phyloP scores from a whole-genome alignment of 2,888 invertebrate species.

The Rotaria magnacalcarata region DNA sequence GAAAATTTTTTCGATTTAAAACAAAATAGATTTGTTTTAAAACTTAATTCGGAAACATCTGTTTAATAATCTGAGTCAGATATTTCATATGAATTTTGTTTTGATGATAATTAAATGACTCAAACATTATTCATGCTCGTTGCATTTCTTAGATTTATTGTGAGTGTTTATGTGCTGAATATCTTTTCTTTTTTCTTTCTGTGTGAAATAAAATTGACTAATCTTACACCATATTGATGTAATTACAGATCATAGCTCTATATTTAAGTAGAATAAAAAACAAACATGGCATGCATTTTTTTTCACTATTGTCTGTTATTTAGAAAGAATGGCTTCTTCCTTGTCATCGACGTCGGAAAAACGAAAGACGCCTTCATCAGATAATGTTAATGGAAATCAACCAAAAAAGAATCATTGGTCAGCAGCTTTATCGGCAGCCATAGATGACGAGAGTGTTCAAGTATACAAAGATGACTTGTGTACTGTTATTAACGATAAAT shows the following conservation, averaged over 20 bases:
- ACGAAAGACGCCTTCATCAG: background rate
- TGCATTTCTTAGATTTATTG: background rate
- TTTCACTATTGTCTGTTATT: background rate
- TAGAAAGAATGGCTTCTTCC: background rate
- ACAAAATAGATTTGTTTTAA: constrained; percentile 85
- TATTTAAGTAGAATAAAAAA: background rate
- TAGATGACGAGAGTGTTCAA: background rate
- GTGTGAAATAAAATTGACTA: background rate
- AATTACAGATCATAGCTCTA: background rate
- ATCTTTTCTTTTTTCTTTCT: background rate
- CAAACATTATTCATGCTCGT: background rate
- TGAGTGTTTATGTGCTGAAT: background rate
- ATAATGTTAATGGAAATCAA: background rate
- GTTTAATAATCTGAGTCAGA: constrained; percentile 64
- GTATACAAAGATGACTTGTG: constrained; percentile 27
- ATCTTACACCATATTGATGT: background rate
- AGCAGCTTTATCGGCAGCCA: background rate
- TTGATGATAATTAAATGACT: background rate
- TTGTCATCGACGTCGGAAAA: background rate
- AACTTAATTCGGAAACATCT: constrained; percentile 90
- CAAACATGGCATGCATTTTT: background rate
- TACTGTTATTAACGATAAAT: constrained; percentile 14
- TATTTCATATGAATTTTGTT: background rate
- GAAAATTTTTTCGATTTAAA: constrained; percentile 94
- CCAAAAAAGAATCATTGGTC: background rate